Evolutionary conservation across 2,797 vertebrate species (phyloP), one percentile per base, ranked within the genome.

Genomic region (Scomberomorus guttatus): DNA sequence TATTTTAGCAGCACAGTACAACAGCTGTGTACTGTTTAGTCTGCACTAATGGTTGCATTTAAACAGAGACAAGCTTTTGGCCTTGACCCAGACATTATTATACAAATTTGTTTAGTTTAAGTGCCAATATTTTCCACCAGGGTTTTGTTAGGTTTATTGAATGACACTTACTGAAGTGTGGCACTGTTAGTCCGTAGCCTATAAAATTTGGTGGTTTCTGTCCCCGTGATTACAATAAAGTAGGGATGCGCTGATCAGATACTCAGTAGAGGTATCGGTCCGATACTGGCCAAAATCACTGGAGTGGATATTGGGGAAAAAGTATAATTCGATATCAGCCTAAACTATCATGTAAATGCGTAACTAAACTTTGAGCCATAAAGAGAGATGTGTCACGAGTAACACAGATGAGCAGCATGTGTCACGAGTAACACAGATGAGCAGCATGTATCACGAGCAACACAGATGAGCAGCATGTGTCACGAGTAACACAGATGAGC

Each of bases 61-160:
- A 52, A 61, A 73, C 34, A 50, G 50, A 60, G 34, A 57, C 17
- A 10, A 17, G 57, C 37, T 24, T 24, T 34, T 55, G 57, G 15
- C 37, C n/a, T 34, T 14, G 52, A 67, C 29, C 34, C 20, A 50
- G 22, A 72, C 75, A 67, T 63, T 58, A 63, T n/a, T 22, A 13
- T 37, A 27, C n/a, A 69, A 22, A 60, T 63, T 32, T 68, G 24
- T 32, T 8, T 22, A 56, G 46, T 80, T 62, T 48, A 70, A 59
- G 32, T 42, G 24, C 44, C 44, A 58, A 69, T 73, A 57, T 52
- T 79, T 66, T 76, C 59, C 59, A 66, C 34, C 15, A 71, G 55
- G 51, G 25, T 70, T 86, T 46, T 11, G 9, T 61, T 54, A 32
- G 17, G 22, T 52, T 69, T 42, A 75, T 46, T 73, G 67, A 86